These are phyloP conservation scores for Listronotus oregonensis DNA, from an alignment of 1,140 invertebrate species.

Conservation along the genomic window DNA sequence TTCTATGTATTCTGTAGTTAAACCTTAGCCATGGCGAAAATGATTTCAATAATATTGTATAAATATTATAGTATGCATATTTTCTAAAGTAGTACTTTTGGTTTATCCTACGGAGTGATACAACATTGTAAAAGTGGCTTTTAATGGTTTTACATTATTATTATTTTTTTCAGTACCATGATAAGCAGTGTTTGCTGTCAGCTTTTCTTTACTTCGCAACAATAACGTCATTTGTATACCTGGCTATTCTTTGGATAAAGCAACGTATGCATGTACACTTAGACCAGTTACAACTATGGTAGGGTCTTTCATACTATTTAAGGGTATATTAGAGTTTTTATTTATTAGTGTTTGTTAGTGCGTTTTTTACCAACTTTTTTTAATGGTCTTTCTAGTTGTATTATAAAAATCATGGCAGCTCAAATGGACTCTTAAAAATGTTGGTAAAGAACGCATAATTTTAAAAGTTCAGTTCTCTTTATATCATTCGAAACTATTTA, in stretches of 20 bases:
- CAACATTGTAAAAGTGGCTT: too few species aligned
- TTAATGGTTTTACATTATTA: too few species aligned
- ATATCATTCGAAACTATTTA: constrained; percentile 7
- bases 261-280: constrained; percentile 52
- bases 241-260: constrained; percentile 54
- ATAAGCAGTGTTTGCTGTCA: constrained; percentile 51
- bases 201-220: constrained; percentile 55
- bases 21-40: too few species aligned
- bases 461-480: constrained; percentile 24
- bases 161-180: constrained; percentile 36
- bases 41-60: too few species aligned
- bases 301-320: constrained; percentile 24
- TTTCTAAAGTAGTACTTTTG: too few species aligned
- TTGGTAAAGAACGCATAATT: not conserved
- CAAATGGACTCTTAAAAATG: constrained; percentile 7
- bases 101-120: too few species aligned
- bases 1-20: too few species aligned
- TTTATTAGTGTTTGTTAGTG: constrained; percentile 6
- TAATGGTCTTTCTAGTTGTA: not conserved
- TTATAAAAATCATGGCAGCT: too few species aligned
- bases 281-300: constrained; percentile 55
- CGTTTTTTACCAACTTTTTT: not conserved
- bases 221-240: constrained; percentile 53
- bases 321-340: constrained; percentile 14
- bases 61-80: too few species aligned